These are phyloP conservation scores for Trissonchulus latispiculum DNA, from an alignment of 2,888 invertebrate species.

Conservation along the genomic window DNA sequence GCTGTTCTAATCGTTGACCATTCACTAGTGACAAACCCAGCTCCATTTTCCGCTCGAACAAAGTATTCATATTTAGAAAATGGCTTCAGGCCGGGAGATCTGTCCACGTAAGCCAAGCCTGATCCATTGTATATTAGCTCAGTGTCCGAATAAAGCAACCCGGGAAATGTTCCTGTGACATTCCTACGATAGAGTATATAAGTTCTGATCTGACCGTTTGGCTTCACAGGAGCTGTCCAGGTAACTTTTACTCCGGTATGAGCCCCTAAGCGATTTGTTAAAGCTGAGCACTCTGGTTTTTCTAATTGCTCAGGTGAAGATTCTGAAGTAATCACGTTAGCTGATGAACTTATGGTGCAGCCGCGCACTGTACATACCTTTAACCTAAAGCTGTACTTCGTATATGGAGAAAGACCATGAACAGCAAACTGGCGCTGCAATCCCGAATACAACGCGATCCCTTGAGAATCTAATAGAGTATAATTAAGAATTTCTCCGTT, in stretches of 20 bases:
- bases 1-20: slow-evolving; percentile 6
- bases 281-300: not conserved
- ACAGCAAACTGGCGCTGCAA: slow-evolving; percentile 5
- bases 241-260: slow-evolving; percentile 1
- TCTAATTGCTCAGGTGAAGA: not conserved
- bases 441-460: slow-evolving; percentile 2
- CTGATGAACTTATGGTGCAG: not conserved
- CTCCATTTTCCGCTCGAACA: not conserved
- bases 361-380: not conserved
- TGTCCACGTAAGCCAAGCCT: not conserved
- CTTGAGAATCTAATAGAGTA: not conserved
- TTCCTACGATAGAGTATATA: not conserved
- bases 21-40: not conserved
- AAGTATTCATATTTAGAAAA: slow-evolving; percentile 7
- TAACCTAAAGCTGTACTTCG: not conserved
- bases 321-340: slow-evolving; percentile 3
- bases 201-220: not conserved
- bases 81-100: not conserved
- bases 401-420: not conserved
- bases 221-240: not conserved
- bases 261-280: not conserved
- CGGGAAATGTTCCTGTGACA: not conserved
- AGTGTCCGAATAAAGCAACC: not conserved
- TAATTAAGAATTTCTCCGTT: slow-evolving; percentile 14
- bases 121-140: not conserved